Evolutionary conservation across 2,797 vertebrate species (phyloP), one percentile per base, ranked within the genome.

Genomic region (Urocyon cinereoargenteus): DNA sequence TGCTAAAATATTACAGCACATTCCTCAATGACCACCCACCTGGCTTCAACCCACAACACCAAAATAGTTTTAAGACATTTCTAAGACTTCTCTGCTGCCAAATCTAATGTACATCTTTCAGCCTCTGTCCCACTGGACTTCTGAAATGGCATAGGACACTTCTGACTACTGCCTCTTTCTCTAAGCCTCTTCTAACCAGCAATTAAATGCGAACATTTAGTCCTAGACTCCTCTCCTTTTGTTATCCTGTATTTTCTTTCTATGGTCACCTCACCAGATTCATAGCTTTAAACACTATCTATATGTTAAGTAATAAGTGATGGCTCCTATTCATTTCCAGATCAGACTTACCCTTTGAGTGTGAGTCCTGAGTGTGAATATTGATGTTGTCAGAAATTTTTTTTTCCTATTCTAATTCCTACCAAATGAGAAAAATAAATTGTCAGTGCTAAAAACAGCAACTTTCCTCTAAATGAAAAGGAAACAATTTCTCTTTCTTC

Each of bases 81-180:
- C 59, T 53, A 26, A 86, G 61, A 91, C 24, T 78, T 85, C 57
- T 79, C 5, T 34, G 85, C 16, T 87, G 55, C 82, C 61, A 95
- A 87, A 91, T 59, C 61, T 82, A 84, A 78, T 13, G 68, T 40
- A 72, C 53, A 85, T 61, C 57, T 90, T 94, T 86, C 55, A 78
- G 86, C 34, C 7, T 14, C 36, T 64, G 5, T 62, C 34, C 77
- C 26, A 9, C 2, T 45, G 34, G 16, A 90, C 31, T 92, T 75
- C 66, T 59, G 21, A 64, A 90, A 68, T 6, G 66, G 64, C 31
- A 66, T 62, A 36, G 31, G 26, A 83, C 51, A 59, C 26, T 57
- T 26, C 3, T 91, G 79, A 86, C 55, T 62, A 86, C 55, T 64
- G 21, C 4, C 6, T 51, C 36, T 86, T 86, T 72, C 82, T 77